phyloP scores from a whole-genome alignment of 2,797 vertebrate genomes.

The Aselliscus stoliczkanus region DNA sequence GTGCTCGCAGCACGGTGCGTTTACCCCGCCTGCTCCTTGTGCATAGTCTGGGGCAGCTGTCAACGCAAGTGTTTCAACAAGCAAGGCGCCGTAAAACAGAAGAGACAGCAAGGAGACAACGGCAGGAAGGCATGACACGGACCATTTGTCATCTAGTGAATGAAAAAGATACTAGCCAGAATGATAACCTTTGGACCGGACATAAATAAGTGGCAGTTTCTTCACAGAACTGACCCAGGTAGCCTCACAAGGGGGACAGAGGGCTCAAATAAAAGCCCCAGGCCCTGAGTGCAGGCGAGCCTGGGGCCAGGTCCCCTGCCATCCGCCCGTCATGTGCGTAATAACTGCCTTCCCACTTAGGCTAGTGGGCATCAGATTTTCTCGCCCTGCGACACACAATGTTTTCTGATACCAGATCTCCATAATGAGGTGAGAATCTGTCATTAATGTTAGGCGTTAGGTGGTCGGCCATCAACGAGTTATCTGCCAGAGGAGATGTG shows the following conservation, averaged over 20 bases:
- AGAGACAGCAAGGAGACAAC: too few species aligned
- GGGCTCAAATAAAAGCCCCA: fast-evolving
- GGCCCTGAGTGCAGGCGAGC: not conserved
- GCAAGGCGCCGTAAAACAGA: too few species aligned
- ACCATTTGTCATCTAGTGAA: not conserved
- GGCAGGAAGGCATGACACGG: not conserved
- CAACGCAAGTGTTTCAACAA: too few species aligned
- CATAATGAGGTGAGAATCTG: too few species aligned
- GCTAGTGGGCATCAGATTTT: not conserved
- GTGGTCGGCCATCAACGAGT: too few species aligned
- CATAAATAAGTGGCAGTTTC: not conserved
- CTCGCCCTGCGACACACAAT: not conserved
- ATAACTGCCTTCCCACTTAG: not conserved
- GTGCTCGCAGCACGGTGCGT: too few species aligned
- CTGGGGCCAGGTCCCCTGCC: too few species aligned
- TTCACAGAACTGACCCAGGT: not conserved
- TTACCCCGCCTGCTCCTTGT: too few species aligned
- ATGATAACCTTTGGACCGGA: not conserved
- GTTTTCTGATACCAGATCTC: not conserved
- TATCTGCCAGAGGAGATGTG: not conserved
- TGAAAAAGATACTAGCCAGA: not conserved
- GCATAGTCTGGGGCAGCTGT: not conserved
- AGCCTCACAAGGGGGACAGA: not conserved
- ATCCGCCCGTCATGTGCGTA: too few species aligned
- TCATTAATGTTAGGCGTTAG: not conserved